Evolutionary conservation across 2,797 vertebrate genomes (phyloP).

Genomic region (Calcarius lapponicus): DNA sequence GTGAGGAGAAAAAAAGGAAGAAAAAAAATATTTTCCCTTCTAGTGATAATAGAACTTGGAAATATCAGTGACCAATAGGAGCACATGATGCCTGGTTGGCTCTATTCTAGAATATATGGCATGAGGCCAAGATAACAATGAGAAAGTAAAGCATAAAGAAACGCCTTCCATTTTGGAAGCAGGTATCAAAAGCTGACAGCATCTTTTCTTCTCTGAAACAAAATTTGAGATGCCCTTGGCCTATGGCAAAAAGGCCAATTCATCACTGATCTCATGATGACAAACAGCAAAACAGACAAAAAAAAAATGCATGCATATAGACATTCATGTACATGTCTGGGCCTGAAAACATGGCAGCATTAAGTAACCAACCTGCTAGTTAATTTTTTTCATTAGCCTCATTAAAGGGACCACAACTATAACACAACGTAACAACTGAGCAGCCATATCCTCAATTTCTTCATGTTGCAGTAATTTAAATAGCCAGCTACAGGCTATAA

Average conservation of each 20-base stretch:
- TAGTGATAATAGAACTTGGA: not conserved
- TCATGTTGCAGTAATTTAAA: not conserved
- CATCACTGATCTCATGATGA: not conserved
- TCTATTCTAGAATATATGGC: not conserved
- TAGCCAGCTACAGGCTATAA: not conserved
- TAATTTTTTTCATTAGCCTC: not conserved
- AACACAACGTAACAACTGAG: not conserved
- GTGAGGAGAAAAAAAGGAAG: not conserved
- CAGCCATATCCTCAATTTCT: not conserved
- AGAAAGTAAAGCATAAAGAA: not conserved
- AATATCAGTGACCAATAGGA: not conserved
- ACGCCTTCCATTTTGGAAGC: not conserved
- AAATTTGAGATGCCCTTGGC: not conserved
- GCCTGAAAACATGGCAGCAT: not conserved
- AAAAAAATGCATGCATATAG: not conserved
- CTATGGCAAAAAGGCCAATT: not conserved
- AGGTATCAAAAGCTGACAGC: not conserved
- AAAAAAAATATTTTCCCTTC: not conserved
- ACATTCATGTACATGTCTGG: not conserved
- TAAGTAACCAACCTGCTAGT: not conserved
- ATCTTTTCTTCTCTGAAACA: not conserved
- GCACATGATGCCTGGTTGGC: not conserved
- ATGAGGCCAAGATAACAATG: not conserved
- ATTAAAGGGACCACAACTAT: not conserved
- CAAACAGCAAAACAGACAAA: not conserved